Evolutionary conservation across 2,797 vertebrate species (phyloP).

Genomic region (Aulostomus chinensis): DNA sequence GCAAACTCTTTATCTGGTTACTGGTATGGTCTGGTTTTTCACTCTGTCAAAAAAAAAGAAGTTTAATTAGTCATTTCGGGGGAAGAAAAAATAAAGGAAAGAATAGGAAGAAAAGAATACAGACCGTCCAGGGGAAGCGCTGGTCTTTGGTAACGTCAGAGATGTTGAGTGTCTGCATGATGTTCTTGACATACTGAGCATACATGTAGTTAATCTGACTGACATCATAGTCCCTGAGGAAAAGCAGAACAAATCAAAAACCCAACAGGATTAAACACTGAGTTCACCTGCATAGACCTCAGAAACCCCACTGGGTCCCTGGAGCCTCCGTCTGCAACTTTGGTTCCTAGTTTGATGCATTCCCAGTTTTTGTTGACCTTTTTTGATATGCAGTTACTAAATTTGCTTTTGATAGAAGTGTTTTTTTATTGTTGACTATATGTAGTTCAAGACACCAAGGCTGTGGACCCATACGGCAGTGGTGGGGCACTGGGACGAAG

Average conservation of each 20-base stretch:
- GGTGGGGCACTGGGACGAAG: too few relatives aligned
- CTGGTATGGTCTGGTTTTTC: slow-evolving; percentile 81
- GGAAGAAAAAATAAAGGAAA: not conserved
- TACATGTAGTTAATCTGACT: slow-evolving; percentile 96
- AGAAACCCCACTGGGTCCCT: not conserved
- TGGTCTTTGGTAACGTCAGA: slow-evolving; percentile 87
- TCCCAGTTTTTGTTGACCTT: too few relatives aligned
- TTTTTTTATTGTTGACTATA: too few relatives aligned
- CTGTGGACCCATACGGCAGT: too few relatives aligned
- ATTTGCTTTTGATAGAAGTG: too few relatives aligned
- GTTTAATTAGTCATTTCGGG: slow-evolving; percentile 4
- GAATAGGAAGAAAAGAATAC: slow-evolving; percentile 28
- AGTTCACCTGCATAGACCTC: not conserved
- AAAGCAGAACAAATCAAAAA: slow-evolving; percentile 21
- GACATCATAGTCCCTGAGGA: slow-evolving; percentile 84
- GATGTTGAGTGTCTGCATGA: slow-evolving; percentile 93
- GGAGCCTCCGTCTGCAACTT: too few relatives aligned
- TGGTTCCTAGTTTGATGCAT: too few relatives aligned
- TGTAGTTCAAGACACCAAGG: too few relatives aligned
- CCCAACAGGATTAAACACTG: not conserved
- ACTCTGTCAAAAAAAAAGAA: slow-evolving; percentile 74
- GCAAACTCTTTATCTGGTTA: slow-evolving; percentile 86
- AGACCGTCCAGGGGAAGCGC: slow-evolving; percentile 92
- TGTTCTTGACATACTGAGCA: slow-evolving; percentile 93
- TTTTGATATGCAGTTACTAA: too few relatives aligned